Evolutionary conservation across 2,888 invertebrate species (phyloP).

Genomic region (Polia nebulosa): DNA sequence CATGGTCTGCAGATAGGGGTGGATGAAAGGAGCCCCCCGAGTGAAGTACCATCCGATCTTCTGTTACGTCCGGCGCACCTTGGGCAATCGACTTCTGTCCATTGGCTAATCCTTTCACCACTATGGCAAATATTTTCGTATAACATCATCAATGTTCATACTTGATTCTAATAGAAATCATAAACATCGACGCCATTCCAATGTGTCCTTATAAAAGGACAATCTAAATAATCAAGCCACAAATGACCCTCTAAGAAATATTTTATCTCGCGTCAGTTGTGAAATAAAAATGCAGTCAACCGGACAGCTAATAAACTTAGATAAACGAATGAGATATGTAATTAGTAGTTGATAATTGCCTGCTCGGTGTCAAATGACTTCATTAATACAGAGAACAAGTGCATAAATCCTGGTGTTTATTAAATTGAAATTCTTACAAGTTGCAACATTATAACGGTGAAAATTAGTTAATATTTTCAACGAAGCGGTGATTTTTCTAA

Average conservation of each 20-base stretch:
- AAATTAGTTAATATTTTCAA: constrained; percentile 14
- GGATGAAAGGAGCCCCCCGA: too few species aligned
- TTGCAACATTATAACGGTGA: constrained; percentile 43
- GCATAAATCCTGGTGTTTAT: constrained; percentile 62
- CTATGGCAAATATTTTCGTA: too few species aligned
- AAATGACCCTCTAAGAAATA: constrained; percentile 49
- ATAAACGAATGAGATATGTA: constrained; percentile 68
- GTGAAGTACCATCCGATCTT: too few species aligned
- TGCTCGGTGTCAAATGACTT: constrained; percentile 61
- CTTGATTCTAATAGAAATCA: not conserved
- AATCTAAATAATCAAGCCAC: constrained; percentile 29
- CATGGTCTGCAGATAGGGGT: too few species aligned
- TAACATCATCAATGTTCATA: not conserved
- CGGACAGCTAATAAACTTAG: constrained; percentile 57
- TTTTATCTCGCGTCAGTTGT: constrained; percentile 50
- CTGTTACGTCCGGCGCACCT: too few species aligned
- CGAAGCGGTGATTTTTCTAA: constrained; percentile 1
- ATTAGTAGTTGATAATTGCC: constrained; percentile 65
- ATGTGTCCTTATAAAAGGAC: constrained; percentile 30
- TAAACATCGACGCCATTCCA: constrained; percentile 4
- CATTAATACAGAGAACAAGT: constrained; percentile 50
- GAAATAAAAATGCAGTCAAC: constrained; percentile 66
- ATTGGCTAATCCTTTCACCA: too few species aligned
- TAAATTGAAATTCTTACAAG: constrained; percentile 37
- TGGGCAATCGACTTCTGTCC: too few species aligned